Base-by-base conservation (phyloP, 2,888 invertebrate genomes). In the Epinotia demarniana region DNA sequence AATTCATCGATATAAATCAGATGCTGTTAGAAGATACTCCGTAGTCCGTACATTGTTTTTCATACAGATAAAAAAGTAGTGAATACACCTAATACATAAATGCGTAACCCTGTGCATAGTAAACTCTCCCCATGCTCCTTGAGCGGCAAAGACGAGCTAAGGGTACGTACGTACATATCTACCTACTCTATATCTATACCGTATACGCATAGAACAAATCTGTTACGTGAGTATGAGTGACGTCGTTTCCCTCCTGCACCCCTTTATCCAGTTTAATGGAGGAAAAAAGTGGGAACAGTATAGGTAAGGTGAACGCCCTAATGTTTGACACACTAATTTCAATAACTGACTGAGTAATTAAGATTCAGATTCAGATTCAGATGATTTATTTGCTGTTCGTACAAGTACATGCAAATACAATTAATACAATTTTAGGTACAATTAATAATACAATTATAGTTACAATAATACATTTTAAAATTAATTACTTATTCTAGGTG, bases 141-240 rank as follows among this genome's bases (percentile, higher is more conserved):
- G 63, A n/a, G 23, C 49, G 19, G 55, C 66, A 72, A 75, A 75
- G 60, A 62, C 75, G 61, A 72, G 67, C 71, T 53, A 43, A 53
- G 27, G 27, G 60, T 58, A 43, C 23, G 19, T 27, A 70, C 16
- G 23, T 27, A 27, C 27, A 61, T 63, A 43, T 18, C 43, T 27
- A 70, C 18, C 57, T 58, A 64, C 55, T 49, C 8, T 46, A 9
- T 5, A 16, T 49, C n/a, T n/a, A n/a, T 53, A 53, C 43, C 39
- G 39, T 64, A 49, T 70, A 49, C 27, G 58, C 49, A 60, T 61
- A 64, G 39, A 23, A 46, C 64, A 18, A 75, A 23, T 64, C 39
- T 74, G 58, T 64, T 49, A 70, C 64, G 64, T 64, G 69, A 64
- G 64, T 64, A 49, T 27, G 49, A 16, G 68, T 58, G 57, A 39